Percentiles rank a stretch among this genome's conserved stretches.
These are phyloP conservation scores for Siniperca knerii DNA, from an alignment of 2,113 vertebrate species.

Conservation along the genomic window DNA sequence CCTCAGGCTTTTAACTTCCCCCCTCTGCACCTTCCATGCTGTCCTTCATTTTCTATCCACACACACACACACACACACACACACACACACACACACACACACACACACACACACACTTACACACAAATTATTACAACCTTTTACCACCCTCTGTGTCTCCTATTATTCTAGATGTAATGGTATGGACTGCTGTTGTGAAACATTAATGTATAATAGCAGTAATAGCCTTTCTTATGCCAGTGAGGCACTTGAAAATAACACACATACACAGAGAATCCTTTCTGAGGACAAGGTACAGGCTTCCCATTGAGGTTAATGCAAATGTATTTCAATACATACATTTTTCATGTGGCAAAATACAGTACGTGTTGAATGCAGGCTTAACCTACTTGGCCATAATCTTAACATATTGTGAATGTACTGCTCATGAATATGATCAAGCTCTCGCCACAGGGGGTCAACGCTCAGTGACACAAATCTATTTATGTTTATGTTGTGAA, in stretches of 20 bases:
- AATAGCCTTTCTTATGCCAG: slow-evolving; percentile 20
- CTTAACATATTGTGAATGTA: slow-evolving; percentile 7
- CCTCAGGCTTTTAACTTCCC: slow-evolving; percentile 24
- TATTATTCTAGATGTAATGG: slow-evolving; percentile 16
- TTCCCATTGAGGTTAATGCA: slow-evolving; percentile 30
- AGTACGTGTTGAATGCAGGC: slow-evolving; percentile 8
- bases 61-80: not conserved
- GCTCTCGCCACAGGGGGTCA: slow-evolving; percentile 19
- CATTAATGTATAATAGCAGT: slow-evolving; percentile 22
- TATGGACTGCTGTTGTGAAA: slow-evolving; percentile 10
- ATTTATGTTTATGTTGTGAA: slow-evolving; percentile 8
- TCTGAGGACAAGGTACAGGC: not conserved
- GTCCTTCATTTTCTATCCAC: slow-evolving; percentile 32
- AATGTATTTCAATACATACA: slow-evolving; percentile 43
- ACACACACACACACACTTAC: not conserved
- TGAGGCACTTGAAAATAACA: not conserved
- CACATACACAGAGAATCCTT: not conserved
- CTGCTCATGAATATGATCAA: slow-evolving; percentile 26
- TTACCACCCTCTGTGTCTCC: slow-evolving; percentile 33
- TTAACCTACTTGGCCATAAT: slow-evolving; percentile 34
- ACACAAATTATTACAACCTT: not conserved
- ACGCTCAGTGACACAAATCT: not conserved
- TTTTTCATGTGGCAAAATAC: slow-evolving; percentile 20
- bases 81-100: not conserved
- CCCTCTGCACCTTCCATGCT: not conserved